Conservation (phyloP, 1,140 invertebrate species). For the Phenacoccus solenopsis region DNA sequence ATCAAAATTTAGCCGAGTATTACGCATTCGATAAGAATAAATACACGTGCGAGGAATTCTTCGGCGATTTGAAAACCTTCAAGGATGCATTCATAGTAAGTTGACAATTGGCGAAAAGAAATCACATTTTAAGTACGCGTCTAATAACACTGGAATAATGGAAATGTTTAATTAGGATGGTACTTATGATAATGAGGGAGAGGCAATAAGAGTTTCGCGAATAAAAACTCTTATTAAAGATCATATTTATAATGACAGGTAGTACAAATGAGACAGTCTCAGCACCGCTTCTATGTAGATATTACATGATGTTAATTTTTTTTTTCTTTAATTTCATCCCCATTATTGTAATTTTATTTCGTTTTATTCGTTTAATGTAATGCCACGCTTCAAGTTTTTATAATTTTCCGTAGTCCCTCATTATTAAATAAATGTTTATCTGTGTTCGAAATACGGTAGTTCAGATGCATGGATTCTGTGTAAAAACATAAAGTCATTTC, state of each 20-base stretch:
- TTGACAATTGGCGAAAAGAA: too few species aligned
- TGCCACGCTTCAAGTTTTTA: too few species aligned
- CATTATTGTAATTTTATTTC: too few species aligned
- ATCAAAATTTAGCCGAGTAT: constrained; percentile 73
- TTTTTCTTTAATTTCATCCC: too few species aligned
- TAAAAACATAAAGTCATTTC: too few species aligned
- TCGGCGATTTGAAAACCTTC: constrained; percentile 87
- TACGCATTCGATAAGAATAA: constrained; percentile 88
- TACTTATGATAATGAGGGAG: not conserved
- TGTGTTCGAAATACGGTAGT: too few species aligned
- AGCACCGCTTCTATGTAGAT: not conserved
- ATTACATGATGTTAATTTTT: too few species aligned
- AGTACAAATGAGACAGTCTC: not conserved
- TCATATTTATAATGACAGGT: not conserved
- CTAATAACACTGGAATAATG: not conserved
- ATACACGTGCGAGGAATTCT: constrained; percentile 92
- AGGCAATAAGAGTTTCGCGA: not conserved
- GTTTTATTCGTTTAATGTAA: too few species aligned
- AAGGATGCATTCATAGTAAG: constrained; percentile 77
- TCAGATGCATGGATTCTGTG: too few species aligned
- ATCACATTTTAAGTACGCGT: not conserved
- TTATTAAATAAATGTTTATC: too few species aligned
- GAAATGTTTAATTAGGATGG: not conserved
- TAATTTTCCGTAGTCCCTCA: too few species aligned
- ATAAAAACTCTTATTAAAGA: not conserved